These are phyloP conservation scores for Lemur catta DNA, from an alignment of 2,797 vertebrate species.

Conservation along the genomic window DNA sequence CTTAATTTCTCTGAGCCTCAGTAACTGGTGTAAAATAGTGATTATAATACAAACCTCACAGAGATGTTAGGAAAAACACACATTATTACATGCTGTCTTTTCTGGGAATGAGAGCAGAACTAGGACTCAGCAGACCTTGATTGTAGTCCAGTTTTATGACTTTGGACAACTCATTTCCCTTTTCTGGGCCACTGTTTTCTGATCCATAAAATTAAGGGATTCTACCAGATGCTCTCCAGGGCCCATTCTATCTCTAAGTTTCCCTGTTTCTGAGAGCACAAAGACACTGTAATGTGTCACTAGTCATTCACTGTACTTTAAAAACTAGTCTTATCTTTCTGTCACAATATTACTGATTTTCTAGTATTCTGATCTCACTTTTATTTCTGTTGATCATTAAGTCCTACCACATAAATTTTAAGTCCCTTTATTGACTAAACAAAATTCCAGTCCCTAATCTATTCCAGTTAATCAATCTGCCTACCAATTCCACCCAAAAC, in stretches of 20 bases:
- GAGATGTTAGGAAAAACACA: neutral
- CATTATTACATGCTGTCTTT: neutral
- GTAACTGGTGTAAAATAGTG: neutral
- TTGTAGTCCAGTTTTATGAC: neutral
- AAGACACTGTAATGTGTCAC: neutral
- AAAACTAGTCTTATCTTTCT: constrained; percentile 24
- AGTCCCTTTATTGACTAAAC: neutral
- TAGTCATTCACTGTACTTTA: neutral
- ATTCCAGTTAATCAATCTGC: neutral
- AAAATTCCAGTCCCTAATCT: neutral
- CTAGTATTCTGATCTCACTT: neutral
- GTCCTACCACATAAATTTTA: neutral
- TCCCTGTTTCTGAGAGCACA: neutral
- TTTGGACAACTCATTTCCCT: neutral
- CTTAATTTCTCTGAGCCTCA: neutral
- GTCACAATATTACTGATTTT: neutral
- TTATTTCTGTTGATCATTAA: neutral
- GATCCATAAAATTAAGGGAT: neutral
- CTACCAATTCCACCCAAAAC: neutral
- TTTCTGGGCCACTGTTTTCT: neutral
- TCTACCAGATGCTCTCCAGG: neutral
- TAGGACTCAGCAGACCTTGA: neutral
- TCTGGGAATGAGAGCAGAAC: neutral
- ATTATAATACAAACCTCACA: neutral
- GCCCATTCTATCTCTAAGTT: neutral